Evolutionary conservation across 2,113 vertebrate genomes (phyloP).

Genomic region (Scomber scombrus): DNA sequence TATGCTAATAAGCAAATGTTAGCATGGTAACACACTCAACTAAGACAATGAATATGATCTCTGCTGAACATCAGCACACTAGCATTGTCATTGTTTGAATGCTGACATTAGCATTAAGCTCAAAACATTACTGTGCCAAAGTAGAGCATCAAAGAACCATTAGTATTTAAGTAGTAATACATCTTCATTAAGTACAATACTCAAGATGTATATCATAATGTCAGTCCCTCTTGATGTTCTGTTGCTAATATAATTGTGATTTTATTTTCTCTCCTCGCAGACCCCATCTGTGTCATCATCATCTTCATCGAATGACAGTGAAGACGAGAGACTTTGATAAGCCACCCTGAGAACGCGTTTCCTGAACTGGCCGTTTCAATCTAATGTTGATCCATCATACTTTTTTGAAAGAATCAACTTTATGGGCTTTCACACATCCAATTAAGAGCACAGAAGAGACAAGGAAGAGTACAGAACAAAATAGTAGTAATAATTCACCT

Average conservation of each 20-base stretch:
- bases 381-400: constrained; percentile 4
- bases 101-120: not conserved
- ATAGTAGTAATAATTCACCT: not conserved
- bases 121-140: too few species aligned
- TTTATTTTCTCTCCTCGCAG: constrained; percentile 61
- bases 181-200: not conserved
- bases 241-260: not conserved
- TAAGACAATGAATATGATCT: not conserved
- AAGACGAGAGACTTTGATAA: constrained; percentile 78
- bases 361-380: constrained; percentile 4
- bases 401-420: constrained; percentile 19
- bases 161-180: not conserved
- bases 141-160: too few species aligned
- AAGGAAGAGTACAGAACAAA: not conserved
- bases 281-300: constrained; percentile 74
- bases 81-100: too few species aligned
- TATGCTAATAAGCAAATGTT: not conserved
- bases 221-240: not conserved
- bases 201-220: too few species aligned
- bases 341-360: not conserved
- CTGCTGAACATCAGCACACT: not conserved
- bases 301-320: constrained; percentile 48
- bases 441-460: not conserved
- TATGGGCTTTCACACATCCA: constrained; percentile 8
- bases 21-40: not conserved